A percentile compares a stretch with the other conserved stretches of the same genome.
Conservation (phyloP, 2,888 invertebrate species). For the Limnephilus auricula region DNA sequence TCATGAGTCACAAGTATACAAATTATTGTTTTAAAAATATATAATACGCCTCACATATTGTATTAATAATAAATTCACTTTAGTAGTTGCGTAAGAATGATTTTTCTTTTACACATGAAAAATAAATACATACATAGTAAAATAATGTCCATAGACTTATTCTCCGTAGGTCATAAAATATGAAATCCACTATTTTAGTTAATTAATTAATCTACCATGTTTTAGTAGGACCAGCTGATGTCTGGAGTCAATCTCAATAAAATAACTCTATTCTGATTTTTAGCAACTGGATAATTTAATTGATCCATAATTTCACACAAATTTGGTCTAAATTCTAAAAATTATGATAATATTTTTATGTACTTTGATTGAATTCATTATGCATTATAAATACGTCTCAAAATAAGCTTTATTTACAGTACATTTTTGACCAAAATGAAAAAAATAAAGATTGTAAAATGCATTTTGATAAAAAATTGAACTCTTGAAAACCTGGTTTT, state of each 20-base stretch:
- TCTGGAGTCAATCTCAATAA: not conserved
- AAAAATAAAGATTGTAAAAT: not conserved
- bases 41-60: not conserved
- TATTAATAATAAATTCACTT: not conserved
- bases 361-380: not conserved
- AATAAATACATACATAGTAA: not conserved
- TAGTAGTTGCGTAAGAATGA: not conserved
- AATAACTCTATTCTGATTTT: not conserved
- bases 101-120: not conserved
- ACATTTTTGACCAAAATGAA: not conserved
- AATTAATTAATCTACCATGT: not conserved
- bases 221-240: not conserved
- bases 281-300: not conserved
- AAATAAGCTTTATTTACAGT: not conserved
- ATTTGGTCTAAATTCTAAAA: not conserved
- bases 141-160: not conserved
- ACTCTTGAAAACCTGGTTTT: not conserved
- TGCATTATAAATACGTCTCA: not conserved
- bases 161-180: not conserved
- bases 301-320: not conserved
- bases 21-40: conserved; percentile 16
- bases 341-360: not conserved
- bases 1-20: conserved; percentile 39
- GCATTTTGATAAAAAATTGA: not conserved
- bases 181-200: not conserved